Evolutionary conservation across 1,140 invertebrate genomes (phyloP).

Genomic region (Ceratina japonica): DNA sequence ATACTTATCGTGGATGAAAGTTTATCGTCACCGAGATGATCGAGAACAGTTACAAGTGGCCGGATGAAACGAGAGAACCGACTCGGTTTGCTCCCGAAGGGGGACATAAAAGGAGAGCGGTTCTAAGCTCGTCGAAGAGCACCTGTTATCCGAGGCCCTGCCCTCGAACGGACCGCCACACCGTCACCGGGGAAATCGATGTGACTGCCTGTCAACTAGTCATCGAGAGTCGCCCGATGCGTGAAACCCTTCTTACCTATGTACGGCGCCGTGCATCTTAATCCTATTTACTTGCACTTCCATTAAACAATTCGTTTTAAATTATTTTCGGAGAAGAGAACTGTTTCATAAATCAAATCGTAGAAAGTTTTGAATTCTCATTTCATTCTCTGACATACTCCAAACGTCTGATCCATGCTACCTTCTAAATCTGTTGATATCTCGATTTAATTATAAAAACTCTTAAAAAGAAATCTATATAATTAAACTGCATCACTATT

Average conservation of each 20-base stretch:
- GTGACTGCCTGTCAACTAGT: neutral
- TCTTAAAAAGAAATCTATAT: neutral
- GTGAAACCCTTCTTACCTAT: neutral
- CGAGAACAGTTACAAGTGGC: conserved; percentile 29
- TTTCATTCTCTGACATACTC: too few species aligned
- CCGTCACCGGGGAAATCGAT: conserved; percentile 8
- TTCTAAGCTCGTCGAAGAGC: conserved; percentile 22
- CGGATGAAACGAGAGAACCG: conserved; percentile 43
- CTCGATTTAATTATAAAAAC: too few species aligned
- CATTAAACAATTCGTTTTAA: too few species aligned
- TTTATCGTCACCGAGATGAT: conserved; percentile 21
- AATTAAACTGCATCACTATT: neutral
- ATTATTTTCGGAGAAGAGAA: too few species aligned
- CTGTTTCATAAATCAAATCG: too few species aligned
- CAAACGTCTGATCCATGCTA: too few species aligned
- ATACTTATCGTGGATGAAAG: conserved; percentile 44
- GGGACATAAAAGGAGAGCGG: conserved; percentile 36
- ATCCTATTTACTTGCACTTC: too few species aligned
- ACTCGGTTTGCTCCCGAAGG: conserved; percentile 13
- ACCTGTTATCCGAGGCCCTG: conserved; percentile 20
- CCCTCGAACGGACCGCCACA: neutral
- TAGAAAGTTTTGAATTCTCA: too few species aligned
- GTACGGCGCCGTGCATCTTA: too few species aligned
- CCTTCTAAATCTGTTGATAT: too few species aligned
- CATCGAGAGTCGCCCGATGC: neutral